phyloP scores from a whole-genome alignment of 2,797 vertebrate genomes.

The Melopsittacus undulatus region DNA sequence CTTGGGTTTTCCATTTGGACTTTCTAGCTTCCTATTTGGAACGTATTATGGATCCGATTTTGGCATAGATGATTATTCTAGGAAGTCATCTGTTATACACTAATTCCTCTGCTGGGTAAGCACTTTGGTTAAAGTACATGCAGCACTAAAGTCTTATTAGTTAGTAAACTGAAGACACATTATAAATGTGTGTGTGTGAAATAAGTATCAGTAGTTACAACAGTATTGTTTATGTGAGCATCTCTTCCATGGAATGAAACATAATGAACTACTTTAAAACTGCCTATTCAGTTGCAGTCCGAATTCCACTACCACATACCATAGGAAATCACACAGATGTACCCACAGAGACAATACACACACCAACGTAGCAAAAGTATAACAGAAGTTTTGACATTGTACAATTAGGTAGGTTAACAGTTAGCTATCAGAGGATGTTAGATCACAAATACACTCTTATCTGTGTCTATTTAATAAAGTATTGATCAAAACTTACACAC shows the following conservation, averaged over 20 bases:
- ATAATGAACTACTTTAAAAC: background rate
- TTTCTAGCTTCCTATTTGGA: background rate
- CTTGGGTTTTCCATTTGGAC: background rate
- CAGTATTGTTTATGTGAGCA: background rate
- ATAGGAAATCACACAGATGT: background rate
- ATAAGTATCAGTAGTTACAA: background rate
- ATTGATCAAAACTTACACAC: slow-evolving; percentile 87
- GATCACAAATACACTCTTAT: background rate
- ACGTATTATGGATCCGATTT: background rate
- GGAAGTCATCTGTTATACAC: background rate
- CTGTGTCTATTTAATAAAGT: background rate
- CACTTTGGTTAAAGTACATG: background rate
- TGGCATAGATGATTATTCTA: background rate
- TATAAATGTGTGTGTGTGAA: background rate
- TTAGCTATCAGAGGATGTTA: fast-evolving
- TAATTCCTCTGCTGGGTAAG: background rate
- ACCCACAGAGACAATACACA: background rate
- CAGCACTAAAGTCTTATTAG: background rate
- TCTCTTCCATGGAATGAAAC: background rate
- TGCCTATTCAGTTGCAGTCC: fast-evolving
- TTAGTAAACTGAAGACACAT: background rate
- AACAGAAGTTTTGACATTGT: background rate
- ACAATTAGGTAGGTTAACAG: background rate
- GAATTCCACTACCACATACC: background rate
- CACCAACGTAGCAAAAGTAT: background rate